Conservation (phyloP, 2,797 vertebrate species). For the Schizothorax lantsangensis region DNA sequence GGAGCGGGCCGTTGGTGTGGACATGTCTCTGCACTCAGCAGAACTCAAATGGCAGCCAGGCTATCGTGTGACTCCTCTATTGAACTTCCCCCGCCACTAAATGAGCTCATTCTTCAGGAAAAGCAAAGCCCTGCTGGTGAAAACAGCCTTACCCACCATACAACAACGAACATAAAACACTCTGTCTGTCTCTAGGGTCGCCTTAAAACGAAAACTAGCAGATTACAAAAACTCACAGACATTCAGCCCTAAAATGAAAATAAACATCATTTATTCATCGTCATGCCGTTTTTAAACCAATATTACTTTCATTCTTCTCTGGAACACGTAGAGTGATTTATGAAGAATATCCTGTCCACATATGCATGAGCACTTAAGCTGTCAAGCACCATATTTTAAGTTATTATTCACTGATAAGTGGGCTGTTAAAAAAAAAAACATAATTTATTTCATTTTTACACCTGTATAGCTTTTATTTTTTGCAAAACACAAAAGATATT, state of each 20-base stretch:
- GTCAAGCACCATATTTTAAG: background rate
- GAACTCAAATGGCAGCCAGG: constrained; percentile 60
- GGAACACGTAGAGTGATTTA: background rate
- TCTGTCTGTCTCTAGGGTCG: background rate
- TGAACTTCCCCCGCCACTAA: constrained; percentile 65
- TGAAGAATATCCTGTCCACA: background rate
- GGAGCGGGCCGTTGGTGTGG: constrained; percentile 15
- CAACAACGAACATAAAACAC: constrained; percentile 20
- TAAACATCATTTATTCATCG: background rate
- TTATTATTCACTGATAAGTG: background rate
- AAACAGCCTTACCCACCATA: background rate
- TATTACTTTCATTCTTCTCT: background rate
- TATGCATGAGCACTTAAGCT: background rate
- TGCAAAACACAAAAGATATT: background rate
- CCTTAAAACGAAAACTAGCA: background rate
- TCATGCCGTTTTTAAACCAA: background rate
- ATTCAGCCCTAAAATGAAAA: background rate
- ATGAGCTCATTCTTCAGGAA: constrained; percentile 61
- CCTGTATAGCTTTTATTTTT: background rate
- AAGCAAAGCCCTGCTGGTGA: constrained; percentile 30
- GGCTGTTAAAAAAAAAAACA: too few species aligned
- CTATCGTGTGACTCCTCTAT: constrained; percentile 66
- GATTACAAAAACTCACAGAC: background rate
- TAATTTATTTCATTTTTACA: too few species aligned
- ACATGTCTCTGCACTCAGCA: constrained; percentile 60